Percentiles rank a stretch among this genome's conserved stretches.
Evolutionary conservation across 2,113 vertebrate species (phyloP).

Genomic region (Leiothrix lutea): DNA sequence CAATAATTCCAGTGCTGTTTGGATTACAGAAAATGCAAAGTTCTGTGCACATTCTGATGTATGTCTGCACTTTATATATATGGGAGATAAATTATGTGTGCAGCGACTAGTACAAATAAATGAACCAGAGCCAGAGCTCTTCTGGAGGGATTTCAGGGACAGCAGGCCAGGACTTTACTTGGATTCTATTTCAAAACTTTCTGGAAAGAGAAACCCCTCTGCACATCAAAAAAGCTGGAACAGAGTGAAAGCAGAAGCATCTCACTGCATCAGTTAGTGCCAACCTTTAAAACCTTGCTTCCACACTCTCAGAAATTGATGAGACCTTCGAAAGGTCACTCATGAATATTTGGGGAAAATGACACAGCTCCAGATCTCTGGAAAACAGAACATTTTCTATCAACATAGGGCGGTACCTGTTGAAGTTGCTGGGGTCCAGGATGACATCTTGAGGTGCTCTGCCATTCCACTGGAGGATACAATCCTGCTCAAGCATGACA

Average conservation of each 20-base stretch:
- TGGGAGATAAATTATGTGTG: neutral
- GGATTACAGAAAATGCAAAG: neutral
- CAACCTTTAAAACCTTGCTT: neutral
- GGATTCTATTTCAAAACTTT: conserved; percentile 60
- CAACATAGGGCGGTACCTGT: neutral
- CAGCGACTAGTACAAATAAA: conserved; percentile 38
- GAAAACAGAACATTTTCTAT: neutral
- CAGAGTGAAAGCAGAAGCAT: conserved; percentile 6
- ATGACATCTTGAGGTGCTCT: conserved; percentile 20
- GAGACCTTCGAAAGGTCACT: neutral
- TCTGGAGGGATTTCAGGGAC: conserved; percentile 36
- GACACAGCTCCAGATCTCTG: neutral
- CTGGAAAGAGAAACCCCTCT: conserved; percentile 10
- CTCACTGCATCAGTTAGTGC: neutral
- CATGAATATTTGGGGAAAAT: neutral
- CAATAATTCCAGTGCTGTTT: neutral
- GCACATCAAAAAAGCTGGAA: conserved; percentile 30
- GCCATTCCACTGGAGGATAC: conserved; percentile 6
- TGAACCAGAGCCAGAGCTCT: conserved; percentile 8
- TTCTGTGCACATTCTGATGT: neutral
- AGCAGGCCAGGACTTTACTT: conserved; percentile 50
- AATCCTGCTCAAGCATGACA: conserved; percentile 16
- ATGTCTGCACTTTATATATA: conserved; percentile 29
- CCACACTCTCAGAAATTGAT: neutral
- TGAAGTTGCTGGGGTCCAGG: conserved; percentile 25